Base-by-base conservation (phyloP, 1,140 invertebrate genomes). In the Yoshiicerus persimilis region DNA sequence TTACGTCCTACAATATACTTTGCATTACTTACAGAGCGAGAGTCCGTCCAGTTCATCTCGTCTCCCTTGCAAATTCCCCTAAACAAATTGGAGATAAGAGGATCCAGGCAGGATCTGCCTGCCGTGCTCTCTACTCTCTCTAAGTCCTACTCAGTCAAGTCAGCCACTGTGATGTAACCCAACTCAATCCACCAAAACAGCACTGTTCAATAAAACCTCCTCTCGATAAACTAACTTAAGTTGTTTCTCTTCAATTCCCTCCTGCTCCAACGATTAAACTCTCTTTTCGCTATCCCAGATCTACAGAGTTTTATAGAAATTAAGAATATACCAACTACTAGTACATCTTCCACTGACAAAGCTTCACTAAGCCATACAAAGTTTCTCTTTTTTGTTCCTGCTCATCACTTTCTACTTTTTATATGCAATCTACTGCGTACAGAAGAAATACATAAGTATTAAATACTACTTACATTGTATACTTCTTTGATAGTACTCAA, bases 31-130 rank as follows among this genome's bases (percentile, higher is more conserved):
- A 70, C 66, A 25, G 25, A 66, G 23, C 1, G 4, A 0, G 11
- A 25, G 41, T 47, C 8, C 8, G 9, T 64, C 16, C 10, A 32
- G 66, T 70, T 70, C 75, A 36, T 80, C 75, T 80, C 75, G 75
- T 84, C 38, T 84, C 83, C 83, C 83, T 84, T 84, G 83, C 83
- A 84, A 84, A 84, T 84, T 84, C 83, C 83, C 83, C 83, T 84
- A 84, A 84, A 84, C 83, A 84, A 84, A 47, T 84, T 47, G 83
- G 23, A 84, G 83, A 84, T 84, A 84, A 84, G 83, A 84, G 39
- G 83, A 84, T 84, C 34, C 30, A 36, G 75, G 16, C 30, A 36
- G 75, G 75, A 80, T 80, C 30, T 80, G 34, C n/a, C 75, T 36
- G 25, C 25, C 64, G n/a, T 80, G 75, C 75, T 80, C 75, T 80